Conservation (phyloP, 2,113 vertebrate species). For the Platichthys stellatus region DNA sequence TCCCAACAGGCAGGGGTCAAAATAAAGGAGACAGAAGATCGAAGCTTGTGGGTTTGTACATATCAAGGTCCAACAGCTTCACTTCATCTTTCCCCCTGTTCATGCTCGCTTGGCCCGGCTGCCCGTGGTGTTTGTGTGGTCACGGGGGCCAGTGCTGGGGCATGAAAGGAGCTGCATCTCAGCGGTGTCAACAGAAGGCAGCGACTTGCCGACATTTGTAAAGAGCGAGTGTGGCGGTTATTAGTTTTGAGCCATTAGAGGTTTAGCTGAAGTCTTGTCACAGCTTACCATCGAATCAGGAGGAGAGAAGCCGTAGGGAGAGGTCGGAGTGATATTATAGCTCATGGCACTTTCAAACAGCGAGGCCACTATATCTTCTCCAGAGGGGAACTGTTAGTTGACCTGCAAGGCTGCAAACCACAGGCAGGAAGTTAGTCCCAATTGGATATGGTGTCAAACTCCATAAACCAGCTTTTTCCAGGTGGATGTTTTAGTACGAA, state of each 20-base stretch:
- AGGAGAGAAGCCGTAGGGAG: neutral
- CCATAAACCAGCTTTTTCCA: neutral
- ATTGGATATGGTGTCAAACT: neutral
- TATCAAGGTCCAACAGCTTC: conserved; percentile 16
- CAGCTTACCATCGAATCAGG: neutral
- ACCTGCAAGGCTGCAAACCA: neutral
- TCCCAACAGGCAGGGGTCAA: conserved; percentile 30
- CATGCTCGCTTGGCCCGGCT: neutral
- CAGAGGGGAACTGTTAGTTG: neutral
- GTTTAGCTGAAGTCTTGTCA: neutral
- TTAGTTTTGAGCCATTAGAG: conserved; percentile 17
- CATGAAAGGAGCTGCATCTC: conserved; percentile 20
- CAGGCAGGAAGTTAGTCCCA: neutral
- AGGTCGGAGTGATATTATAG: neutral
- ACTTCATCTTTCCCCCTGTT: conserved; percentile 15
- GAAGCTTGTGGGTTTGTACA: conserved; percentile 38
- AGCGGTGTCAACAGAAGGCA: conserved; percentile 19
- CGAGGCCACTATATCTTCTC: neutral
- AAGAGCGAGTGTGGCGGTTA: conserved; percentile 4
- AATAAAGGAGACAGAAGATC: conserved; percentile 46
- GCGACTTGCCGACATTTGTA: neutral
- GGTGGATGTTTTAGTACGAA: neutral
- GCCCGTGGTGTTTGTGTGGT: conserved; percentile 9
- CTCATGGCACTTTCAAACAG: neutral
- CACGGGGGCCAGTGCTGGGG: neutral